These are phyloP conservation scores for Shinisaurus crocodilurus DNA, from an alignment of 2,113 vertebrate species.

Conservation along the genomic window DNA sequence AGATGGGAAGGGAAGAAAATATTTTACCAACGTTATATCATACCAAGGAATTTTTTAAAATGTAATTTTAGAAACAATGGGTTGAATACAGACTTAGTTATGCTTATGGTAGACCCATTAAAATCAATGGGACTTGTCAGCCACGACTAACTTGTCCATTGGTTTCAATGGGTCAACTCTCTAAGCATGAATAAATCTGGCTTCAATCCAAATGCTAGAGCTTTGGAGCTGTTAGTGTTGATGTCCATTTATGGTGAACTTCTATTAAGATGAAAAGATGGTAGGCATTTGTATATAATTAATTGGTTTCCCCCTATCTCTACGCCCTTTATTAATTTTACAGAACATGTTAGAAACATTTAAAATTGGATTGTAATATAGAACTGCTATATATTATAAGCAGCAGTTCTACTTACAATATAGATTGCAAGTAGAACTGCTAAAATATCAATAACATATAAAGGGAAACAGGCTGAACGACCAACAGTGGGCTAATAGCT, in stretches of 20 bases:
- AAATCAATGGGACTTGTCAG: no score
- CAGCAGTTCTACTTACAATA: no score
- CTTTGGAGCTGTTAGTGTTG: background rate
- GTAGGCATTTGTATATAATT: background rate
- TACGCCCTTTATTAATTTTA: background rate
- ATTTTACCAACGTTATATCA: background rate
- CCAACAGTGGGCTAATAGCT: no score
- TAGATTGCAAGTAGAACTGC: background rate
- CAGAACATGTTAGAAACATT: background rate
- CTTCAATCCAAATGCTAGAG: background rate
- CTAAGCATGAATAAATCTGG: no score
- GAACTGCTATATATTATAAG: no score
- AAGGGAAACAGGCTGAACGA: background rate
- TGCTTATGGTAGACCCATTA: background rate
- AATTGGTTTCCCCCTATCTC: background rate
- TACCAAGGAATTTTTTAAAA: background rate
- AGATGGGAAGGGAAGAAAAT: background rate
- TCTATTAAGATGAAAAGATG: background rate
- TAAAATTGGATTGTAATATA: background rate
- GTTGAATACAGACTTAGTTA: background rate
- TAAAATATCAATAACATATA: background rate
- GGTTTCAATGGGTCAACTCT: no score
- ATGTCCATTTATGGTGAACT: background rate
- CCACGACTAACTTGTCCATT: no score
- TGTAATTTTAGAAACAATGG: background rate